Percentiles rank a stretch among this genome's conserved stretches.
Conservation (phyloP, 2,113 vertebrate genomes). For the Pteropus alecto region DNA sequence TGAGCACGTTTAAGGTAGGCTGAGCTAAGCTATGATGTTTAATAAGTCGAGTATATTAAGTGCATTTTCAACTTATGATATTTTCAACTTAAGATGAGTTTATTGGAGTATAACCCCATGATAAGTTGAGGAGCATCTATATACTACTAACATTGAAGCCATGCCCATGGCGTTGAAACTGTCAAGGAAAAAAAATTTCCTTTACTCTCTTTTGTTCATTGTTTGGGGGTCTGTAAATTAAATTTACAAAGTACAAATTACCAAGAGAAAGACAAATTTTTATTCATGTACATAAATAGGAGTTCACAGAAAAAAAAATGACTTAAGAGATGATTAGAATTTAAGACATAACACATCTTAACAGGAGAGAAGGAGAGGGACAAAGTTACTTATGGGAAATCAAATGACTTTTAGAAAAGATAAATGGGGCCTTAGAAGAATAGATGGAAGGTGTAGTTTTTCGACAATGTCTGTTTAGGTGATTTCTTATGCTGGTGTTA, state of each 20-base stretch:
- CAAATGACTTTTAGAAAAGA: not conserved
- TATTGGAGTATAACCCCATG: too few relatives aligned
- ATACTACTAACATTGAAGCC: not conserved
- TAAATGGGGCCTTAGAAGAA: not conserved
- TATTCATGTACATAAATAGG: not conserved
- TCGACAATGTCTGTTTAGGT: not conserved
- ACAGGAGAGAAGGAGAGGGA: not conserved
- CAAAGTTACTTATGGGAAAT: not conserved
- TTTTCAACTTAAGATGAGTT: too few relatives aligned
- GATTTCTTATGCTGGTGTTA: not conserved
- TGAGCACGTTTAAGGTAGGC: too few relatives aligned
- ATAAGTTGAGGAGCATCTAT: too few relatives aligned
- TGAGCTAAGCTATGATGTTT: too few relatives aligned
- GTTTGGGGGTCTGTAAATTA: not conserved
- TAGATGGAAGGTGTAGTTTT: not conserved
- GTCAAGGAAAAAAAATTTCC: not conserved
- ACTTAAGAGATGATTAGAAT: not conserved
- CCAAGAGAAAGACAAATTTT: not conserved
- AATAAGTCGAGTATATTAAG: too few relatives aligned
- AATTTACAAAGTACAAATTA: not conserved
- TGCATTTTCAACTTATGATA: too few relatives aligned
- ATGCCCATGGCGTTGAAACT: not conserved
- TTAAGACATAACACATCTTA: not conserved
- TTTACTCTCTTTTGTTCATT: not conserved
- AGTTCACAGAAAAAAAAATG: conserved; percentile 13